Conservation (phyloP, 2,113 vertebrate genomes). For the Ophthalmolycus amberensis region DNA sequence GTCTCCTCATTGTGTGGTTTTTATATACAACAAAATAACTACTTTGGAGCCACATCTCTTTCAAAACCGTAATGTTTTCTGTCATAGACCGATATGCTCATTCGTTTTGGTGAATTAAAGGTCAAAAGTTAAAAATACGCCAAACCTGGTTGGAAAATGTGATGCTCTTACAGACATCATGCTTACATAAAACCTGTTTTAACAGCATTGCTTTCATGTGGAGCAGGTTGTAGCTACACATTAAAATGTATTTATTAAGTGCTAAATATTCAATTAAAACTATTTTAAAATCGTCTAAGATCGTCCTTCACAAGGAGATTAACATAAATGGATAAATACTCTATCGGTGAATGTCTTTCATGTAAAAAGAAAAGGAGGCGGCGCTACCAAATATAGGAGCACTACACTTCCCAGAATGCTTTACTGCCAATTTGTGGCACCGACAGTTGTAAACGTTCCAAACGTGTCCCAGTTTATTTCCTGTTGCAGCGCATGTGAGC, state of each 20-base stretch:
- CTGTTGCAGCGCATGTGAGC: too few species aligned
- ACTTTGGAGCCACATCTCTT: constrained; percentile 1
- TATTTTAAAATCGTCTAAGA: background rate
- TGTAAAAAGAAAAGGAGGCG: background rate
- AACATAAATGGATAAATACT: constrained; percentile 3
- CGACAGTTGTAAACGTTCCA: background rate
- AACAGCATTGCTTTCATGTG: background rate
- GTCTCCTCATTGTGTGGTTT: background rate
- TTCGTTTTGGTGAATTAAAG: background rate
- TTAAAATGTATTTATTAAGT: background rate
- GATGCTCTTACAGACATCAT: background rate
- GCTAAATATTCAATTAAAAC: background rate
- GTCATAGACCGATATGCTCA: background rate
- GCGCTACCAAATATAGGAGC: background rate
- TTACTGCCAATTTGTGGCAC: background rate
- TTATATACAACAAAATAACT: constrained; percentile 46
- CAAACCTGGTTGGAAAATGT: background rate
- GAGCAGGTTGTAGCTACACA: background rate
- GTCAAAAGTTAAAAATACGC: background rate
- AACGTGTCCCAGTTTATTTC: too few species aligned
- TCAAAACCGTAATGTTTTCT: background rate
- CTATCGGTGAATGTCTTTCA: background rate
- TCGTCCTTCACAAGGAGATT: background rate
- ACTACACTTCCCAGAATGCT: constrained; percentile 20
- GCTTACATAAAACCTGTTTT: background rate